phyloP scores from a whole-genome alignment of 2,113 vertebrate species.

The Paramormyrops kingsleyae region DNA sequence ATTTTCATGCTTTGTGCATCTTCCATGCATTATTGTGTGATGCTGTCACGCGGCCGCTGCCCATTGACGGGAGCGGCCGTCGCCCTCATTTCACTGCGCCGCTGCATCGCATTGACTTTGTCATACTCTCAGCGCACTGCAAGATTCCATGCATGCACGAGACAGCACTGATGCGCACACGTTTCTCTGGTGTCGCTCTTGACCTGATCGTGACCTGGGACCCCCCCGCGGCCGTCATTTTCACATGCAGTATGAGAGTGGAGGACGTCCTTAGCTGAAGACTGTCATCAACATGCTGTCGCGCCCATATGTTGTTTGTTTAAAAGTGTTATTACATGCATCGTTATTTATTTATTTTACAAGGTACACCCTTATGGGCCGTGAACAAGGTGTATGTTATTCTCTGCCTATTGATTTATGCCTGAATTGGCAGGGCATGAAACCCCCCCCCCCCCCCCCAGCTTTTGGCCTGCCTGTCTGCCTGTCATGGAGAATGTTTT shows the following conservation, averaged over 20 bases:
- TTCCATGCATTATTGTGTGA: not conserved
- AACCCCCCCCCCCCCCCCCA: no score
- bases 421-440: not conserved
- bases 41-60: not conserved
- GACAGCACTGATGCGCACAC: not conserved
- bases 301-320: not conserved
- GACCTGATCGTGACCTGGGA: not conserved
- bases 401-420: not conserved
- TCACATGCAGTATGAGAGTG: not conserved
- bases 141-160: not conserved
- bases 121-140: not conserved
- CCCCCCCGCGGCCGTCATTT: not conserved
- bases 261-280: not conserved
- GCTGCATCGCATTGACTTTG: not conserved
- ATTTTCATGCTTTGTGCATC: not conserved
- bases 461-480: not conserved
- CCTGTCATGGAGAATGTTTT: not conserved
- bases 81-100: not conserved
- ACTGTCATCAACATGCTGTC: not conserved
- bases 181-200: not conserved
- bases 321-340: not conserved
- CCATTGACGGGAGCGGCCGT: not conserved
- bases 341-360: not conserved
- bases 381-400: not conserved
- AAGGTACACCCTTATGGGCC: not conserved